phyloP scores from a whole-genome alignment of 37 sponge, comb jelly and placozoan species.

The Eunapius fragilis region DNA sequence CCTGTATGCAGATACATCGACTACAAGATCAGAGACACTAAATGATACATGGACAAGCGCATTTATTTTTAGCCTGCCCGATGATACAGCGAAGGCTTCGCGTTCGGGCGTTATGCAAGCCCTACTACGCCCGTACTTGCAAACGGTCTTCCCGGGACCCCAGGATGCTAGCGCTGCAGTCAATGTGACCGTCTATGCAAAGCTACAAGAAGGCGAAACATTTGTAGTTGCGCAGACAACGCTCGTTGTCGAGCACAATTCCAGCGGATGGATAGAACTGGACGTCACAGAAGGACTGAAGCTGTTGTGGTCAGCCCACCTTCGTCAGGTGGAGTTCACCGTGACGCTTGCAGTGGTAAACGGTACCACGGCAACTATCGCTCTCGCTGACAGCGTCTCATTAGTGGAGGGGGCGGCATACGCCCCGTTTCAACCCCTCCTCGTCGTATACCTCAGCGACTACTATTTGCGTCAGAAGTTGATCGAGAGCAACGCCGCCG shows the following conservation, averaged over 20 bases:
- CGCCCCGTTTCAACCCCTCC: constrained; percentile 18
- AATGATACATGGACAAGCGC: background rate
- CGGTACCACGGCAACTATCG: constrained; percentile 25
- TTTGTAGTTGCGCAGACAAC: background rate
- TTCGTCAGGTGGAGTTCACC: background rate
- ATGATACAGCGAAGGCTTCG: too few species aligned
- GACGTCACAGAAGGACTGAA: constrained; percentile 30
- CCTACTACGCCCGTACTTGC: constrained; percentile 30
- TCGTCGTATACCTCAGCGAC: constrained; percentile 35
- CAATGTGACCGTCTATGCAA: background rate
- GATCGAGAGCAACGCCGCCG: background rate
- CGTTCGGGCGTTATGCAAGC: background rate
- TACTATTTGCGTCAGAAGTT: constrained; percentile 3
- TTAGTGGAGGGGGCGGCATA: background rate
- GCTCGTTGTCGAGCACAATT: background rate
- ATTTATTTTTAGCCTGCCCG: constrained; percentile 20
- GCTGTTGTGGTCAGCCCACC: constrained; percentile 4
- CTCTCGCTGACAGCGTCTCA: background rate
- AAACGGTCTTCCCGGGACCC: constrained; percentile 4
- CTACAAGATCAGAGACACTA: too few species aligned
- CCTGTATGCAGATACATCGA: too few species aligned
- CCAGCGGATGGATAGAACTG: constrained; percentile 35
- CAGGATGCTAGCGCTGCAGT: background rate
- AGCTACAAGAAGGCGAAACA: too few species aligned
- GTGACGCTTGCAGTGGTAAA: constrained; percentile 13